These are phyloP conservation scores for Molossus alvarezi DNA, from an alignment of 2,797 vertebrate genomes.

Conservation along the genomic window DNA sequence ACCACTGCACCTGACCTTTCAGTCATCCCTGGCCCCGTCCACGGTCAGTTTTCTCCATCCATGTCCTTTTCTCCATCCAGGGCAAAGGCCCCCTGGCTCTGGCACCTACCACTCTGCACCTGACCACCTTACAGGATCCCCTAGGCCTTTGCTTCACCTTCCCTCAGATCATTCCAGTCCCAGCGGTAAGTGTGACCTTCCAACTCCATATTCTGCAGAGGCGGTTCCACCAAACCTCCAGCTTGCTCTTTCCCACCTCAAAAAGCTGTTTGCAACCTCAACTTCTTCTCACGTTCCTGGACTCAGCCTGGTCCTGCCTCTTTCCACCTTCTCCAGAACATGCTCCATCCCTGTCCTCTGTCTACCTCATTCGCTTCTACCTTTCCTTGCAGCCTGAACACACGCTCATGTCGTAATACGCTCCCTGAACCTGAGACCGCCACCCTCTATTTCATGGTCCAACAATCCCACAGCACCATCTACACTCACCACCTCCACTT, in stretches of 20 bases:
- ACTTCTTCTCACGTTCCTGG: background rate
- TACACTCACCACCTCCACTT: background rate
- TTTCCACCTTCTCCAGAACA: background rate
- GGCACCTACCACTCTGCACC: fast-evolving
- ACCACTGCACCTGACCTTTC: background rate
- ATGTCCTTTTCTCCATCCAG: background rate
- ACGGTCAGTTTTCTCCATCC: background rate
- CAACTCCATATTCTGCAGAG: background rate
- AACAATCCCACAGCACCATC: background rate
- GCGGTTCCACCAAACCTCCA: fast-evolving
- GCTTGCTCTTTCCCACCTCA: background rate
- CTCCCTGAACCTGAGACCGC: background rate
- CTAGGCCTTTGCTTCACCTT: background rate
- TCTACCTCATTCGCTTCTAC: background rate
- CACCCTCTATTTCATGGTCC: background rate
- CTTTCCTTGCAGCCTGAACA: background rate
- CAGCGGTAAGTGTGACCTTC: background rate
- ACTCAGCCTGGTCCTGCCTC: background rate
- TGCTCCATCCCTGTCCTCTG: background rate
- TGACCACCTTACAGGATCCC: fast-evolving
- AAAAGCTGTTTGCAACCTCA: background rate
- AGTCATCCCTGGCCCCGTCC: background rate
- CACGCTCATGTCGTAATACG: background rate
- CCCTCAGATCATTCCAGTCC: background rate
- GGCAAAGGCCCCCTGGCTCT: no score